Evolutionary conservation across 2,888 invertebrate species (phyloP).

Genomic region (Drosophila subquinaria): DNA sequence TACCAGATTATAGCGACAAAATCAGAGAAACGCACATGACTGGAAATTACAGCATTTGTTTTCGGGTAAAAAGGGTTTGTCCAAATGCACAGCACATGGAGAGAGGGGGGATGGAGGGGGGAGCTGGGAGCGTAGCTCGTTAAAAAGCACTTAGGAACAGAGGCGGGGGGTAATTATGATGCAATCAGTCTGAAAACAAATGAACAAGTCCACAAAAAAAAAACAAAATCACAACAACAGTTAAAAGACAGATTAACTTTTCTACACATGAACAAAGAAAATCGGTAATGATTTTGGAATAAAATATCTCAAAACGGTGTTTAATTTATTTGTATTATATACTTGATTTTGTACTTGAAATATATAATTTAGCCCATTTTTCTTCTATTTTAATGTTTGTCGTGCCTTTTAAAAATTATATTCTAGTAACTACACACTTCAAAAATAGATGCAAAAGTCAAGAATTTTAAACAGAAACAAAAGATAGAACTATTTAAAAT

Average conservation of each 20-base stretch:
- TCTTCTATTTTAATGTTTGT: too few relatives aligned
- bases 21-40: constrained; percentile 66
- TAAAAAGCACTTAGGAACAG: constrained; percentile 76
- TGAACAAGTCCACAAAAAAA: constrained; percentile 53
- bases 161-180: constrained; percentile 71
- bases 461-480: too few relatives aligned
- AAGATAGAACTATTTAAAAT: too few relatives aligned
- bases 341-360: too few relatives aligned
- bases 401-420: too few relatives aligned
- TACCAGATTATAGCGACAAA: constrained; percentile 79
- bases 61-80: constrained; percentile 17
- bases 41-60: constrained; percentile 66
- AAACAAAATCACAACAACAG: constrained; percentile 62
- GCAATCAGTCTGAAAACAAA: constrained; percentile 49
- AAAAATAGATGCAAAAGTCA: too few relatives aligned
- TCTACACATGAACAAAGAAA: constrained; percentile 2
- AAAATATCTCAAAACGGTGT: too few relatives aligned
- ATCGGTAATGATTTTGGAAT: not conserved
- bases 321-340: too few relatives aligned
- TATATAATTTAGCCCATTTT: too few relatives aligned
- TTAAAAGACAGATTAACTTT: constrained; percentile 59
- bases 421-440: too few relatives aligned
- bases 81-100: constrained; percentile 40
- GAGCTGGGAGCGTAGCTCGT: constrained; percentile 62
- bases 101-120: not conserved